Conservation (phyloP, 2,113 vertebrate species). For the Cyprinodon brontotheroides region DNA sequence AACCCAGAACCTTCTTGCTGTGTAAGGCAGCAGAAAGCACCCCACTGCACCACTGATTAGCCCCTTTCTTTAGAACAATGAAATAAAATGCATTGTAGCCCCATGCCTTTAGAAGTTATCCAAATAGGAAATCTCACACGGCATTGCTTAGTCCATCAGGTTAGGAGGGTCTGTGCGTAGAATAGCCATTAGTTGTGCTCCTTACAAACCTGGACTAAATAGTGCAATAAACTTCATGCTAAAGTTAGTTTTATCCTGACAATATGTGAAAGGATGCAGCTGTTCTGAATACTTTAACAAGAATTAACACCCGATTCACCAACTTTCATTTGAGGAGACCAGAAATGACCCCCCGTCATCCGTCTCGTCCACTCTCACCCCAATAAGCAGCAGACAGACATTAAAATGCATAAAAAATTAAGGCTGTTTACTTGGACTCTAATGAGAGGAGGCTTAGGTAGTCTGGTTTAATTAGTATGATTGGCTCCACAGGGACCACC, state of each 20-base stretch:
- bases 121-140: no score
- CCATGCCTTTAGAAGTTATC: no score
- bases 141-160: no score
- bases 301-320: conserved; percentile 43
- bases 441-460: conserved; percentile 84
- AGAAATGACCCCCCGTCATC: conserved; percentile 51
- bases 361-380: conserved; percentile 38
- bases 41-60: no score
- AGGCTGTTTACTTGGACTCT: conserved; percentile 88
- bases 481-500: conserved; percentile 69
- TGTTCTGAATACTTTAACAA: not conserved
- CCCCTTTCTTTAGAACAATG: no score
- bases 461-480: conserved; percentile 79
- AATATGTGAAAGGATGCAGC: not conserved
- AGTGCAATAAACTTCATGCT: not conserved
- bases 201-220: no score
- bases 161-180: no score
- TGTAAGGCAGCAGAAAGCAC: no score
- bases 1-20: no score
- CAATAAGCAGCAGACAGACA: conserved; percentile 83
- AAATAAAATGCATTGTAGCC: no score
- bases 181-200: no score
- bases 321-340: conserved; percentile 41
- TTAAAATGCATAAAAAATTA: conserved; percentile 92
- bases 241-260: not conserved